Conservation (phyloP, 2,888 invertebrate species). For the Macrostomum cliftonense region DNA sequence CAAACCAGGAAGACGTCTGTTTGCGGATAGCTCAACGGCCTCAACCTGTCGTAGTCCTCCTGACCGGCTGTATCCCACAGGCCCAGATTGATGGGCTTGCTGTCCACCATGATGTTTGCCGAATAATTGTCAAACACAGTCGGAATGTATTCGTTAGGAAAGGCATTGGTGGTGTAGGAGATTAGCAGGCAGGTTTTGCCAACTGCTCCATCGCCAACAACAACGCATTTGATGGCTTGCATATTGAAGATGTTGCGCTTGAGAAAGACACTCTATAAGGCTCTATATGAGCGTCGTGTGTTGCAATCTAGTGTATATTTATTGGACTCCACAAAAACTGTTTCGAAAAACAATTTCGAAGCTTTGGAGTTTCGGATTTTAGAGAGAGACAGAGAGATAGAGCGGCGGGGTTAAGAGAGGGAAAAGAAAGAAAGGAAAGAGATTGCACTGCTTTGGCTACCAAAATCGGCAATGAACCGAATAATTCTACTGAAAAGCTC, state of each 20-base stretch:
- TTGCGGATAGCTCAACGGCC: conserved; percentile 10
- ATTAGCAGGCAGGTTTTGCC: conserved; percentile 12
- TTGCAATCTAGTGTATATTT: too few relatives aligned
- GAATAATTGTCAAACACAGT: conserved; percentile 12
- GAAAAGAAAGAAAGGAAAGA: too few relatives aligned
- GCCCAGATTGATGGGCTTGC: conserved; percentile 9
- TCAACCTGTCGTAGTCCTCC: conserved; percentile 10
- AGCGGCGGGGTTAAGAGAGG: too few relatives aligned
- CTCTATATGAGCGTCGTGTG: too few relatives aligned
- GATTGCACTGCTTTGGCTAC: too few relatives aligned
- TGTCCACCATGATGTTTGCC: conserved; percentile 10
- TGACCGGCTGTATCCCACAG: conserved; percentile 12
- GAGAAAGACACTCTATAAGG: too few relatives aligned
- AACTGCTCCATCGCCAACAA: conserved; percentile 12
- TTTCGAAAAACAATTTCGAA: too few relatives aligned
- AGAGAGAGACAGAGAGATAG: too few relatives aligned
- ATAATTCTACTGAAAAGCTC: too few relatives aligned
- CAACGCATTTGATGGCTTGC: conserved; percentile 12
- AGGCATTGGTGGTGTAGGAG: conserved; percentile 10
- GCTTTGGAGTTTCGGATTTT: too few relatives aligned
- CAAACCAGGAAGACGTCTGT: conserved; percentile 12
- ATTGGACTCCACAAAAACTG: too few relatives aligned
- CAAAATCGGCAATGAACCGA: too few relatives aligned
- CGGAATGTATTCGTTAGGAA: conserved; percentile 9
- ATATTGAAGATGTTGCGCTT: not conserved